phyloP scores from a whole-genome alignment of 1,140 invertebrate genomes.

The Globodera ellingtonae region DNA sequence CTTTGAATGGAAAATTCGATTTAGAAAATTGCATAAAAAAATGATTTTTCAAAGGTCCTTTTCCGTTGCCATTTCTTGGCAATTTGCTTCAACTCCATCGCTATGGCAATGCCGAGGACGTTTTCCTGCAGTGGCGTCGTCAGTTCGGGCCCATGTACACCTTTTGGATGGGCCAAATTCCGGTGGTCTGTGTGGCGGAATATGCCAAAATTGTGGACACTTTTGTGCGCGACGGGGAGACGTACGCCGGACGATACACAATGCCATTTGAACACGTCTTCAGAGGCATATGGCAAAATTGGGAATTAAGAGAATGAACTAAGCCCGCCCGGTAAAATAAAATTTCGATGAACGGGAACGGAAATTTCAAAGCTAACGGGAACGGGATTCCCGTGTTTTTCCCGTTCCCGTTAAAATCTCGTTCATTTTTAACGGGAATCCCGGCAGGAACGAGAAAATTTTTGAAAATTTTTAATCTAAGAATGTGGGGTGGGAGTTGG shows the following conservation, averaged over 20 bases:
- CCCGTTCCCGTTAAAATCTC: too few species aligned
- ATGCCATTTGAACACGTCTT: constrained; percentile 40
- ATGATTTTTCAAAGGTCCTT: not conserved
- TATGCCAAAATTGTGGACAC: constrained; percentile 49
- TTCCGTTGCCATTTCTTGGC: not conserved
- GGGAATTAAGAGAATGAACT: not conserved
- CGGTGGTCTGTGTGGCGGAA: constrained; percentile 7
- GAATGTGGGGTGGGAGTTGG: too few species aligned
- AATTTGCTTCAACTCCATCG: not conserved
- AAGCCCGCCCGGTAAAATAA: not conserved
- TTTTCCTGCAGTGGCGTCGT: too few species aligned
- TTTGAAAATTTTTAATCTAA: too few species aligned
- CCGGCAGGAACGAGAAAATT: constrained; percentile 28
- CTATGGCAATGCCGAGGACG: too few species aligned
- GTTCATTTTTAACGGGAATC: constrained; percentile 17
- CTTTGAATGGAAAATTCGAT: too few species aligned
- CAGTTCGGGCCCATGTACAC: too few species aligned
- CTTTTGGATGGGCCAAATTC: too few species aligned
- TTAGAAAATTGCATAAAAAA: not conserved
- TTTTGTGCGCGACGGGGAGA: constrained; percentile 51
- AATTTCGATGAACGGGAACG: too few species aligned
- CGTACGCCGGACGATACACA: constrained; percentile 42
- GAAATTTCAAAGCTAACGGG: too few species aligned
- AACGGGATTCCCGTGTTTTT: too few species aligned
- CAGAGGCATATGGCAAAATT: constrained; percentile 15